Conservation (phyloP, 2,888 invertebrate species). For the Hydroisotoma schaefferi region DNA sequence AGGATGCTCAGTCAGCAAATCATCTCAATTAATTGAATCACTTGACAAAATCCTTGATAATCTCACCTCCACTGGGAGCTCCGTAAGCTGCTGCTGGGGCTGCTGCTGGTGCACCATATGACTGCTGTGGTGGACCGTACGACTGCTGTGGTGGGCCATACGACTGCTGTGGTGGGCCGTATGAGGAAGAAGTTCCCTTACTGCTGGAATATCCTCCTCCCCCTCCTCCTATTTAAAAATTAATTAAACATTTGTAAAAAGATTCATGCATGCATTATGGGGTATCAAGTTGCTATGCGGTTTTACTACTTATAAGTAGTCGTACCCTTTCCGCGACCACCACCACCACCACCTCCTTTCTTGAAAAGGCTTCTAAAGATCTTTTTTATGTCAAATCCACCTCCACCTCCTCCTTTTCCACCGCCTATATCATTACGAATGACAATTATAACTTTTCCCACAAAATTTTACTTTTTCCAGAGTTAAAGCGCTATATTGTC, state of each 20-base stretch:
- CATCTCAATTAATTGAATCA: too few relatives aligned
- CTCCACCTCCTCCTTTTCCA: conserved; percentile 21
- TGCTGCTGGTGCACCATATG: conserved; percentile 18
- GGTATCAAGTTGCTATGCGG: neutral
- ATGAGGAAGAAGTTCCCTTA: neutral
- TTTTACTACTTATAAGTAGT: too few relatives aligned
- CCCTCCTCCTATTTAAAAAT: conserved; percentile 10
- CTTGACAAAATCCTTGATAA: too few relatives aligned
- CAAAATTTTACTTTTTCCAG: too few relatives aligned
- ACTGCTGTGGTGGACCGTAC: conserved; percentile 15
- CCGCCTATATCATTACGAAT: neutral
- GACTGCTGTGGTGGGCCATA: neutral
- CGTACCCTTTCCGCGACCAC: conserved; percentile 2
- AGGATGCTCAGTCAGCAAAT: too few relatives aligned
- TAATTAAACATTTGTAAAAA: neutral
- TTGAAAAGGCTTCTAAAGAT: conserved; percentile 24
- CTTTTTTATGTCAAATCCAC: conserved; percentile 32
- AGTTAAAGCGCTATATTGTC: too few relatives aligned
- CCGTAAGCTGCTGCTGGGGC: too few relatives aligned
- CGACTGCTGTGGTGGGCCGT: neutral
- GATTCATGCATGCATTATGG: neutral
- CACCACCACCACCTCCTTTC: conserved; percentile 24
- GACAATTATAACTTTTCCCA: too few relatives aligned
- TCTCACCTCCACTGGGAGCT: too few relatives aligned
- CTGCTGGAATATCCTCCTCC: conserved; percentile 5